Evolutionary conservation across 2,888 invertebrate genomes (phyloP), one percentile per base, ranked within the genome.

Genomic region (Rhingia campestris): DNA sequence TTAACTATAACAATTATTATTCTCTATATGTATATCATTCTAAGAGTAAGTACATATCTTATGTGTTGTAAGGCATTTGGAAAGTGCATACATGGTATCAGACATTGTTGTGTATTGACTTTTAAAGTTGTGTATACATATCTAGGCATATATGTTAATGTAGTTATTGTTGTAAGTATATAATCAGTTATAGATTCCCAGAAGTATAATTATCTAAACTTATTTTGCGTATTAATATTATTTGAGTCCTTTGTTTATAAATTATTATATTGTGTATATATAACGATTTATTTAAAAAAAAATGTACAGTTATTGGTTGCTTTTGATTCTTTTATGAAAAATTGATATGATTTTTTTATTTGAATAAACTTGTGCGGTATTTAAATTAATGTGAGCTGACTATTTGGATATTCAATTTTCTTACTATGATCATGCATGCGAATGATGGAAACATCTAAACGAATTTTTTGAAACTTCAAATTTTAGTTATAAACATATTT

Each of bases 81-180:
- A 89, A 89, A 88, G 89, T 89, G 90, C 91, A 90, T 87, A 93
- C 93, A 93, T 93, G 93, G 93, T 93, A 90, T 93, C 93, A 94
- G 94, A 93, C 94, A 93, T 94, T 90, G 77, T 81, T 82, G 73
- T 82, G 73, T 73, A 77, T 77, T 82, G 82, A 82, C 77, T 73
- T 77, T 66, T 69, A 69, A 70, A 45, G 41, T 61, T 77, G 32
- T 67, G 51, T 67, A 67, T 77, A 67, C 66, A 76, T 59, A 22
- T 22, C 30, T 73, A 69, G 53, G 43, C 33, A 41, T 56, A 49
- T 14, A 9, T 58, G 12, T 58, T 69, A 37, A 35, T 64, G 76
- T 72, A 61, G 66, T 82, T 72, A 73, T 82, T 82, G 77, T 82
- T 72, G 39, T 32, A 49, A 61, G 61, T 76, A 67, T 35, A 74